Conservation (phyloP, 2,113 vertebrate genomes). For the Carlito syrichta region DNA sequence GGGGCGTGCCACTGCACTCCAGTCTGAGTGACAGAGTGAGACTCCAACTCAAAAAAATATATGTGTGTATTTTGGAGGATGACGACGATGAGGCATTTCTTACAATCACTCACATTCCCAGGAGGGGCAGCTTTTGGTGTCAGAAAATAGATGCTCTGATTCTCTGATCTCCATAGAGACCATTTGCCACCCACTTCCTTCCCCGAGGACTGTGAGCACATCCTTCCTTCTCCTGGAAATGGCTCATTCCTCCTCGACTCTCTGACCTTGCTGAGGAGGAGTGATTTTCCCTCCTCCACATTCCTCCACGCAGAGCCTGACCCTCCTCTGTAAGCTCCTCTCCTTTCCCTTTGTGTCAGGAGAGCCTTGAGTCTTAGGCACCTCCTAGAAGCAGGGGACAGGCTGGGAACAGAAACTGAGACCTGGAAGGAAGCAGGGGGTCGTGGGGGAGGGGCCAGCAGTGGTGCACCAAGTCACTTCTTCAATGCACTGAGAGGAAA, state of each 20-base stretch:
- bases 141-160: not conserved
- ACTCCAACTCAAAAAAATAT: too few species aligned
- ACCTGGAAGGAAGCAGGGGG: not conserved
- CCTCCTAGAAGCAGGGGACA: not conserved
- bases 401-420: not conserved
- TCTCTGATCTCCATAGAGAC: not conserved
- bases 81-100: not conserved
- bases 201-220: not conserved
- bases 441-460: rapidly evolving
- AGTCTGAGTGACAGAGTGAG: too few species aligned
- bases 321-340: not conserved
- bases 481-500: not conserved
- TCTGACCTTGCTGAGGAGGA: not conserved
- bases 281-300: too few species aligned
- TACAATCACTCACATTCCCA: not conserved
- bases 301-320: not conserved
- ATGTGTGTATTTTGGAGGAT: too few species aligned
- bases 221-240: not conserved
- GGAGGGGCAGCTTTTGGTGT: not conserved
- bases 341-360: not conserved
- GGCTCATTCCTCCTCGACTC: not conserved
- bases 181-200: not conserved
- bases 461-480: not conserved
- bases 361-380: not conserved
- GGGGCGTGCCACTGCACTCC: too few species aligned